Percentiles rank a stretch among this genome's conserved stretches.
These are phyloP conservation scores for Torymus texanus DNA, from an alignment of 2,888 invertebrate genomes.

Conservation along the genomic window DNA sequence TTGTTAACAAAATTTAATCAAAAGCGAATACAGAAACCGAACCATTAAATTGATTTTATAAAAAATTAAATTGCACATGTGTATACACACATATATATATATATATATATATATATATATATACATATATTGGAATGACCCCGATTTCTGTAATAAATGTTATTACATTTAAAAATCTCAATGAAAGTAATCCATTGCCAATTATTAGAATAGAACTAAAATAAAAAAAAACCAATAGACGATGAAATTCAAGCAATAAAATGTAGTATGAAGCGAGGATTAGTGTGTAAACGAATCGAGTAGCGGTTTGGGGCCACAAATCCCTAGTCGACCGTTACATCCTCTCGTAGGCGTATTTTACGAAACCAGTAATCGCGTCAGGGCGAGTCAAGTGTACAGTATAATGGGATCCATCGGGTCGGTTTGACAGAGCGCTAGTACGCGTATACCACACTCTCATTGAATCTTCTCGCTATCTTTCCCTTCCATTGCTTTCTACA, in stretches of 20 bases:
- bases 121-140: no score
- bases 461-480: no score
- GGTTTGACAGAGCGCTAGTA: not conserved
- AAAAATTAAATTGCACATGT: no score
- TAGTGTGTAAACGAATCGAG: slow-evolving; percentile 13
- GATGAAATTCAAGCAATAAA: not conserved
- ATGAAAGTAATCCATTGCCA: no score
- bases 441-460: not conserved
- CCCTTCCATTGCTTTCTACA: no score
- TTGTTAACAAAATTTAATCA: no score
- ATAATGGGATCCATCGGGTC: slow-evolving; percentile 23
- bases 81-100: no score
- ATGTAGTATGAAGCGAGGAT: not conserved
- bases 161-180: no score
- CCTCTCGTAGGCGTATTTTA: slow-evolving; percentile 42
- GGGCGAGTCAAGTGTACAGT: slow-evolving; percentile 29
- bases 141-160: no score
- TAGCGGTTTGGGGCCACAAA: slow-evolving; percentile 4
- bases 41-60: no score
- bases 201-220: not conserved
- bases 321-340: slow-evolving; percentile 39
- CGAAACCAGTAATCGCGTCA: slow-evolving; percentile 43
- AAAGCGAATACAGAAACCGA: no score
- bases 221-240: not conserved
- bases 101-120: no score